phyloP scores from a whole-genome alignment of 2,888 invertebrate species.

The Lepetodrilus schrolli region DNA sequence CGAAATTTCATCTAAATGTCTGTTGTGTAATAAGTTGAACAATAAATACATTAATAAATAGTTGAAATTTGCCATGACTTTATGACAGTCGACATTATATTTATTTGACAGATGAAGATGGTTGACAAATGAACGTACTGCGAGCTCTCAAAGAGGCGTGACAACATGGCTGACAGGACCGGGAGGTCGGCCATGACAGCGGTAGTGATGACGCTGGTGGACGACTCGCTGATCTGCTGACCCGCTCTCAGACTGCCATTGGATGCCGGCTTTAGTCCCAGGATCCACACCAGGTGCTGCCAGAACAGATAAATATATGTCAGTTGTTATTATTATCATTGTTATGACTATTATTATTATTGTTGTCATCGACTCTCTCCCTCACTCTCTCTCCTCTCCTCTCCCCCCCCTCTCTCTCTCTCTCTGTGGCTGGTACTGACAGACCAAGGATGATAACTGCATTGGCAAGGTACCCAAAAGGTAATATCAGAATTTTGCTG shows the following conservation, averaged over 20 bases:
- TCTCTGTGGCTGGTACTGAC: background rate
- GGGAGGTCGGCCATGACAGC: conserved; percentile 97
- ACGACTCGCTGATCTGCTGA: conserved; percentile 69
- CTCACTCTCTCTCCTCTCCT: background rate
- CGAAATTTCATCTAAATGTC: too few species aligned
- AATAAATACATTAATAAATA: too few species aligned
- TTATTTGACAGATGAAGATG: too few species aligned
- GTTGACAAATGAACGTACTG: too few species aligned
- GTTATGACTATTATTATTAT: too few species aligned
- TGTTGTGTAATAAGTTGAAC: too few species aligned
- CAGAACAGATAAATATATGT: conserved; percentile 29
- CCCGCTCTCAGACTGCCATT: conserved; percentile 91
- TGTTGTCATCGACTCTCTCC: too few species aligned
- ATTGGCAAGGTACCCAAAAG: background rate
- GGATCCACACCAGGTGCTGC: conserved; percentile 88
- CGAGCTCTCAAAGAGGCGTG: conserved; percentile 94
- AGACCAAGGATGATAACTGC: too few species aligned
- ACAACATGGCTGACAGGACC: conserved; percentile 81
- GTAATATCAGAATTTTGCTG: background rate
- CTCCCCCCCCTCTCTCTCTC: background rate
- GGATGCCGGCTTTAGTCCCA: conserved; percentile 94
- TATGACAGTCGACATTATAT: too few species aligned
- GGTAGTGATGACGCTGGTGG: conserved; percentile 85
- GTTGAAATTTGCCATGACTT: too few species aligned
- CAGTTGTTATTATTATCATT: background rate